A percentile compares a stretch with the other conserved stretches of the same genome.
These are phyloP conservation scores for Sthenelais limicola DNA, from an alignment of 2,888 invertebrate species.

Conservation along the genomic window DNA sequence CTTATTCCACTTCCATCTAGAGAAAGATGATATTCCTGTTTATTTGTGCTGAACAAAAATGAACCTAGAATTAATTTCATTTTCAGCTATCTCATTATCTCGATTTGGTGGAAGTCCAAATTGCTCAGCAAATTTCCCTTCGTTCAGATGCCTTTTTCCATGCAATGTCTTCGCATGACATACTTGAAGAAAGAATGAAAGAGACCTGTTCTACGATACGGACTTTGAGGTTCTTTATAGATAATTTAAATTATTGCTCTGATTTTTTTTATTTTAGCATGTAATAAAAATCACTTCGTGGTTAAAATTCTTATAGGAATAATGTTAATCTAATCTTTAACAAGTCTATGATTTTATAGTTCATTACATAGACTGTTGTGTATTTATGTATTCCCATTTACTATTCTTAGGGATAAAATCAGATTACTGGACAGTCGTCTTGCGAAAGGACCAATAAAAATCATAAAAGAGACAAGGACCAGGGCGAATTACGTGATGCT, in stretches of 20 bases:
- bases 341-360: neutral
- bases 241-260: neutral
- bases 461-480: constrained; percentile 75
- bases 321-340: no score
- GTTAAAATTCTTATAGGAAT: no score
- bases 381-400: neutral
- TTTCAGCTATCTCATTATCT: constrained; percentile 88
- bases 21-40: no score
- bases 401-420: constrained; percentile 78
- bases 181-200: constrained; percentile 93
- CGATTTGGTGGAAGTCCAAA: constrained; percentile 94
- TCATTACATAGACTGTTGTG: neutral
- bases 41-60: no score
- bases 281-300: no score
- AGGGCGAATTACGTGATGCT: constrained; percentile 68
- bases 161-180: constrained; percentile 98
- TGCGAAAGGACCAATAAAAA: constrained; percentile 84
- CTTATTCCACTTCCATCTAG: constrained; percentile 74
- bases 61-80: no score
- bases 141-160: constrained; percentile 98
- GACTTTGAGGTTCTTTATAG: constrained; percentile 60
- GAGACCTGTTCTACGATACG: constrained; percentile 67
- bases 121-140: constrained; percentile 91
- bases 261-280: no score
- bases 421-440: constrained; percentile 84